phyloP scores from a whole-genome alignment of 2,113 vertebrate species.

The Pseudois nayaur region DNA sequence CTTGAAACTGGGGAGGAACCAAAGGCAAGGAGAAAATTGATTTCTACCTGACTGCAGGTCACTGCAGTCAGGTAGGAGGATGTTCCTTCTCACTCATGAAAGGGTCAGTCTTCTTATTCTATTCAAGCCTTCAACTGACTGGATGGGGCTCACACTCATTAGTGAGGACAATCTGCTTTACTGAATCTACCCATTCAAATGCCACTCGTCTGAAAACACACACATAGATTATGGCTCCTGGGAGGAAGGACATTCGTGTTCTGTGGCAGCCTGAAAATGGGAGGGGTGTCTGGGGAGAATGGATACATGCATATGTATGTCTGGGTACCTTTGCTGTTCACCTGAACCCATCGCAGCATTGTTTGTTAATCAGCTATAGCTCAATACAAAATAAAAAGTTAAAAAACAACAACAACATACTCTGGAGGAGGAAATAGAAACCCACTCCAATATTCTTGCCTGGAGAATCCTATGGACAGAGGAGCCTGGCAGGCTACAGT shows the following conservation, averaged over 20 bases:
- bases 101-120: background rate
- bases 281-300: background rate
- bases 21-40: background rate
- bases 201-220: background rate
- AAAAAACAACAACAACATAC: background rate
- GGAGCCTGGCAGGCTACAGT: background rate
- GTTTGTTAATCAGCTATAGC: background rate
- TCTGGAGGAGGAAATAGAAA: background rate
- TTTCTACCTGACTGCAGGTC: background rate
- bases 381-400: background rate
- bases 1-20: background rate
- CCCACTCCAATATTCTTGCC: background rate
- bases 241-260: background rate
- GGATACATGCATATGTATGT: background rate
- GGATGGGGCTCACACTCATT: background rate
- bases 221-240: background rate
- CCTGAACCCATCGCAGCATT: background rate
- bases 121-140: background rate
- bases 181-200: background rate
- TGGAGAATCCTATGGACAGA: background rate
- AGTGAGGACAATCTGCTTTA: background rate
- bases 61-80: background rate
- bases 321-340: background rate
- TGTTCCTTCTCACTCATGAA: background rate
- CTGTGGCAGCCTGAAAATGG: background rate